A percentile compares a stretch with the other conserved stretches of the same genome.
Conservation (phyloP, 1,140 invertebrate species). For the Danaus melanippus region DNA sequence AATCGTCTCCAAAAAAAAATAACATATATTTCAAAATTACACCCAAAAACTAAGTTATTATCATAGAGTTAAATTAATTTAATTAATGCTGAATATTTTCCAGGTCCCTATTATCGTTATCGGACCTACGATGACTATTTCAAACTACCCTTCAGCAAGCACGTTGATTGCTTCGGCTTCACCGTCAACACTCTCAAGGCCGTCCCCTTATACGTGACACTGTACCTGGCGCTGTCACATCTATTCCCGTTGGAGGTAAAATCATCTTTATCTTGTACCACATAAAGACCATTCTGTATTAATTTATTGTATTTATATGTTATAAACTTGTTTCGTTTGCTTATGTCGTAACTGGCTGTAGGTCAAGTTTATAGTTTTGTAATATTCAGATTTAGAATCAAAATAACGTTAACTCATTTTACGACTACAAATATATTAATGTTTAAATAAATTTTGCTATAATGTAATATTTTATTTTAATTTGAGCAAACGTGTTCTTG, state of each 20-base stretch:
- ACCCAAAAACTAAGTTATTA: too few species aligned
- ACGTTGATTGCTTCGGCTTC: conserved; percentile 75
- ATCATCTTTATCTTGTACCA: conserved; percentile 3
- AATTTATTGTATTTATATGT: too few species aligned
- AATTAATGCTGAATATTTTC: conserved; percentile 27
- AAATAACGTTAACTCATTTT: too few species aligned
- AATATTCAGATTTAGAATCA: conserved; percentile 5
- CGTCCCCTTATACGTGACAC: conserved; percentile 78
- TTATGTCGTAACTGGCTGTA: too few species aligned
- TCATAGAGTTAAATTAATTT: not conserved
- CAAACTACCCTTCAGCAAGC: conserved; percentile 76
- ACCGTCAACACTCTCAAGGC: conserved; percentile 79
- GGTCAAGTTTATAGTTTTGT: too few species aligned
- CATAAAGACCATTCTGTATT: not conserved
- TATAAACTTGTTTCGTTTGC: not conserved
- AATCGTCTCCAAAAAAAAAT: too few species aligned
- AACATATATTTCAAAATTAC: too few species aligned
- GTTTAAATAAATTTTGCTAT: too few species aligned
- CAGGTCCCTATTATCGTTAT: conserved; percentile 92
- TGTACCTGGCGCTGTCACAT: conserved; percentile 79
- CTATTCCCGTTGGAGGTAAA: conserved; percentile 83
- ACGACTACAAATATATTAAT: too few species aligned
- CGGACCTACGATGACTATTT: conserved; percentile 89
- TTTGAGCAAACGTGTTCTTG: too few species aligned
- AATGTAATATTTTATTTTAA: too few species aligned